Base-by-base conservation (phyloP, 2,113 vertebrate genomes). In the Malaclemys terrapin region DNA sequence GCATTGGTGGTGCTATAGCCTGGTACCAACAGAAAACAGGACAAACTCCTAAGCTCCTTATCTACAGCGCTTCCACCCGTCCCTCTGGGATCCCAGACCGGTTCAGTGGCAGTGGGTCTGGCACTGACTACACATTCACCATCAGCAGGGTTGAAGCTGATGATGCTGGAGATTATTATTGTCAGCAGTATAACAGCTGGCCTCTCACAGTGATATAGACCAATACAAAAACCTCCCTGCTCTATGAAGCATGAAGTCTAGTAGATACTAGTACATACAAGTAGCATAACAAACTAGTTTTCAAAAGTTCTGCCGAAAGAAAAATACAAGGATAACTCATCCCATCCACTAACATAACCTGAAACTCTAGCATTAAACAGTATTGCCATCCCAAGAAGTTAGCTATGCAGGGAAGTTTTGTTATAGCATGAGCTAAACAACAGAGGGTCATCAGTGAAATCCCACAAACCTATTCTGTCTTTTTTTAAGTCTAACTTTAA, bases 151-250 rank as follows among this genome's bases (percentile, higher is more conserved):
- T 96, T 29, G 42, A 10, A 50, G 13, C 50, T 50, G 50, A 50
- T 62, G 98, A 98, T 95, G 89, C 91, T 78, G 98, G 84, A 97
- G 89, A 92, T 95, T 98, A 97, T 47, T 97, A 97, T 94, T 98
- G 98, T 89, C n/a, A 76, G 82, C 50, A 90, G n/a, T 27, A 27
- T 17, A 8, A 3, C 76, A 9, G 3, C 24, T 35, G 2, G 45
- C 69, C 69, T 75, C 10, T 75, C 69, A 75, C 69, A 75, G 20
- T 75, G n/a, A 75, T 42, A 42, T 4, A 75, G n/a, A 38, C 10
- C 69, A 24, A 3, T 75, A 24, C 69, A 42, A 38, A 75, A 75
- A 53, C n/a, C 49, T 62, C 65, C 31, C 20, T 38, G 54, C 62
- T 65, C 31, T 52, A n/a, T 9, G 62, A 65, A 65, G 31, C 62